Base-by-base conservation (phyloP, 2,797 vertebrate species). In the Lutjanus argentimaculatus region DNA sequence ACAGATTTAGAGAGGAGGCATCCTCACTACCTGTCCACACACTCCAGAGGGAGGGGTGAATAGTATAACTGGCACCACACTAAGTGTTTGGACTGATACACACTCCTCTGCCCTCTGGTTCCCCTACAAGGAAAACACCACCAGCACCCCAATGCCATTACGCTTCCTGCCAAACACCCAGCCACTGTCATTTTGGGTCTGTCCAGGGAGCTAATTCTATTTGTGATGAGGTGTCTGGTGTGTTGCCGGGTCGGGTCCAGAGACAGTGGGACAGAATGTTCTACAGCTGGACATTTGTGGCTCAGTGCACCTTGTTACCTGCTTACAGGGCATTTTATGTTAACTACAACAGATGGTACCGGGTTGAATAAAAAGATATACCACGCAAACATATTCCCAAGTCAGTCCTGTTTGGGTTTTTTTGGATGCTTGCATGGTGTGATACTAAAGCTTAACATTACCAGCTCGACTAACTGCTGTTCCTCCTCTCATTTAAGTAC, bases 151-250 rank as follows among this genome's bases (percentile, higher is more conserved):
- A 73, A 63, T 66, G 62, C 81, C 79, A 92, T 91, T 91, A 91
- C 6, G 0, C 71, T 83, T 88, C 82, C 82, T 80, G 69, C 80
- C 74, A 82, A 79, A 91, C 64, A 80, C 72, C 48, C 88, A 72
- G 79, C 79, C 52, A 46, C 81, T 81, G 81, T 73, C 80, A 88
- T 75, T 90, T 89, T 80, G 82, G 14, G 53, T 85, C 91, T 85
- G 79, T 75, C 84, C 80, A 52, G 91, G 91, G 76, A 85, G 72
- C 79, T 92, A 90, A 90, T 93, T 89, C 84, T 89, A 81, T 92
- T 89, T 91, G 81, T 74, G 82, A 91, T 92, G 90, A 91, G 85
- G 79, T 86, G 73, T 82, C 80, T 88, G 83, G 79, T 78, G 89
- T 77, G 80, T 78, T 21, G 61, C 59, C 45, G 62, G 40, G 75